phyloP scores from a whole-genome alignment of 2,797 vertebrate genomes.

The Rallus crepitans region DNA sequence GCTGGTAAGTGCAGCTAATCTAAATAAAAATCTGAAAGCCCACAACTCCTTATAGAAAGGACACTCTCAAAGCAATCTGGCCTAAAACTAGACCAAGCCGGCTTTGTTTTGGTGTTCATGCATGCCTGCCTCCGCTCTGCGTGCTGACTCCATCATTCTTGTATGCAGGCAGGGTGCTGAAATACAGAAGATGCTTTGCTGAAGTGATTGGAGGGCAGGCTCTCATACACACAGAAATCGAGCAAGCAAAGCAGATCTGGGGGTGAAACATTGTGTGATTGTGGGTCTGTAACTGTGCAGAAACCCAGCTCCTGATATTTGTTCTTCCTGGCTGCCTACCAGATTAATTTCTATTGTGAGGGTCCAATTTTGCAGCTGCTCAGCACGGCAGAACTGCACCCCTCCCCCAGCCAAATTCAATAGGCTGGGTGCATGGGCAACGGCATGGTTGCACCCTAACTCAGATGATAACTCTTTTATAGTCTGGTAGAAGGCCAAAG shows the following conservation, averaged over 20 bases:
- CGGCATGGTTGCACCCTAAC: background rate
- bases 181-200: background rate
- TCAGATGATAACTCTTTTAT: conserved; percentile 43
- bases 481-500: conserved; percentile 38
- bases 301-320: conserved; percentile 34
- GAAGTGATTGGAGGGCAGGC: background rate
- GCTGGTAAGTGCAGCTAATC: background rate
- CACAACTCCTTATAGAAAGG: background rate
- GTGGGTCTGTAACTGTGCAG: background rate
- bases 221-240: background rate
- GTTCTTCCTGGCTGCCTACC: conserved; percentile 50
- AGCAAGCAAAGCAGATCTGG: background rate
- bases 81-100: background rate
- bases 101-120: conserved; percentile 49
- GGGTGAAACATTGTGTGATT: background rate
- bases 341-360: conserved; percentile 53
- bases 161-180: background rate
- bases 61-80: background rate
- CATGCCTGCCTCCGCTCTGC: background rate
- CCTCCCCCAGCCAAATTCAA: conserved; percentile 31
- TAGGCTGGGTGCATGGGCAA: background rate
- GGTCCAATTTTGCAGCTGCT: conserved; percentile 57
- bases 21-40: conserved; percentile 24
- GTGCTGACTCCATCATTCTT: background rate
- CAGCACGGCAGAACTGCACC: conserved; percentile 16